Percentiles rank a stretch among this genome's conserved stretches.
Conservation (phyloP, 2,113 vertebrate genomes). For the Circaetus cinerascens region DNA sequence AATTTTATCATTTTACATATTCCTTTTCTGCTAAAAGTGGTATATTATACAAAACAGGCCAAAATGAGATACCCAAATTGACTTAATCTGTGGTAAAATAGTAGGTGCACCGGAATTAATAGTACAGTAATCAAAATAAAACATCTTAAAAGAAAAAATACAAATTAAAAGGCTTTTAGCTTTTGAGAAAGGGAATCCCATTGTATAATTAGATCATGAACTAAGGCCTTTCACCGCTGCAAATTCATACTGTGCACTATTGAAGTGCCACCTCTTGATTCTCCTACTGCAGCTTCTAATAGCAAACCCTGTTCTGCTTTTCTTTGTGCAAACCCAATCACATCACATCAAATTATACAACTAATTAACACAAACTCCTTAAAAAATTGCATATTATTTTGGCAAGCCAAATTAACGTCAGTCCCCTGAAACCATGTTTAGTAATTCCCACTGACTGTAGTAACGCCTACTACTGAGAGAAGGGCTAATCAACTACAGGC, state of each 20-base stretch:
- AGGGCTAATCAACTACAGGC: constrained; percentile 35
- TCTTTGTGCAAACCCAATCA: constrained; percentile 61
- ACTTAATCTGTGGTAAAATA: constrained; percentile 43
- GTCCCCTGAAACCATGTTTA: constrained; percentile 50
- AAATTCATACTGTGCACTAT: constrained; percentile 54
- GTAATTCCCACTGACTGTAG: constrained; percentile 50
- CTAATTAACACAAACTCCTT: constrained; percentile 68
- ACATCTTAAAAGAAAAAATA: constrained; percentile 22
- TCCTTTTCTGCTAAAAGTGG: background rate
- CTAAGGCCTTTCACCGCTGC: constrained; percentile 37
- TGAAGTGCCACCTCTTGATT: constrained; percentile 64
- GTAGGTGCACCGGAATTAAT: constrained; percentile 45
- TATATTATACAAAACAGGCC: constrained; percentile 12
- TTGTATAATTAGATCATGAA: constrained; percentile 67
- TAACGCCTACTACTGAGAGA: constrained; percentile 55
- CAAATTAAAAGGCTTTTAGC: constrained; percentile 47
- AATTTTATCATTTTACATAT: constrained; percentile 13
- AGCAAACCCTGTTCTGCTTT: constrained; percentile 51
- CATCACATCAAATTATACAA: constrained; percentile 67
- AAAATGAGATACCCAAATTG: constrained; percentile 1
- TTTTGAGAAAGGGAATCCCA: constrained; percentile 59
- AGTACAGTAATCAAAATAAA: constrained; percentile 46
- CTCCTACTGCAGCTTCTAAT: constrained; percentile 47
- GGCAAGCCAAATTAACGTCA: constrained; percentile 59
- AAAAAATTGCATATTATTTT: constrained; percentile 70